These are phyloP conservation scores for Leucoraja erinaceus DNA, from an alignment of 2,113 vertebrate species.

Conservation along the genomic window DNA sequence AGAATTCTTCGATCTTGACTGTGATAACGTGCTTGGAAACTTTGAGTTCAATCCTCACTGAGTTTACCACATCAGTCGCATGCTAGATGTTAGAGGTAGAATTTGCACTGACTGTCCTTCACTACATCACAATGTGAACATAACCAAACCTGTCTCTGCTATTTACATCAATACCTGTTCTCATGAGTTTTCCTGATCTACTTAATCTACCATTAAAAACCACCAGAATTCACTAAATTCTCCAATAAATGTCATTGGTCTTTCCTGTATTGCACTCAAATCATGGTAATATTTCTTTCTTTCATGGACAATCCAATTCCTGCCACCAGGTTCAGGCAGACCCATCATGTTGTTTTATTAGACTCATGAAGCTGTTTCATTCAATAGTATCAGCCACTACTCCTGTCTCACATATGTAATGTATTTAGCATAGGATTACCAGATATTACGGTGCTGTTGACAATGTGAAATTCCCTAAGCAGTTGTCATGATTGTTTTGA, in stretches of 20 bases:
- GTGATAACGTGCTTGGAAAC: background rate
- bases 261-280: background rate
- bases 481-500: too few relatives aligned
- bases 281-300: background rate
- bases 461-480: background rate
- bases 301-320: background rate
- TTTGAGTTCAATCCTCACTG: background rate
- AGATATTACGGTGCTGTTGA: background rate
- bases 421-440: background rate
- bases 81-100: background rate
- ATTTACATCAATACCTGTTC: background rate
- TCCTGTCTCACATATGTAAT: background rate
- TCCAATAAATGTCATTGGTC: background rate
- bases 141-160: too few relatives aligned
- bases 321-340: background rate
- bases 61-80: background rate
- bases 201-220: slow-evolving; percentile 23
- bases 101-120: background rate
- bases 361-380: background rate
- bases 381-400: background rate
- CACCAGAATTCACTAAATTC: background rate
- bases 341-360: background rate
- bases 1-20: background rate
- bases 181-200: background rate
- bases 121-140: too few relatives aligned